Percentiles rank a stretch among this genome's conserved stretches.
These are phyloP conservation scores for Drosophila micromelanica DNA, from an alignment of 1,140 invertebrate species.

Conservation along the genomic window DNA sequence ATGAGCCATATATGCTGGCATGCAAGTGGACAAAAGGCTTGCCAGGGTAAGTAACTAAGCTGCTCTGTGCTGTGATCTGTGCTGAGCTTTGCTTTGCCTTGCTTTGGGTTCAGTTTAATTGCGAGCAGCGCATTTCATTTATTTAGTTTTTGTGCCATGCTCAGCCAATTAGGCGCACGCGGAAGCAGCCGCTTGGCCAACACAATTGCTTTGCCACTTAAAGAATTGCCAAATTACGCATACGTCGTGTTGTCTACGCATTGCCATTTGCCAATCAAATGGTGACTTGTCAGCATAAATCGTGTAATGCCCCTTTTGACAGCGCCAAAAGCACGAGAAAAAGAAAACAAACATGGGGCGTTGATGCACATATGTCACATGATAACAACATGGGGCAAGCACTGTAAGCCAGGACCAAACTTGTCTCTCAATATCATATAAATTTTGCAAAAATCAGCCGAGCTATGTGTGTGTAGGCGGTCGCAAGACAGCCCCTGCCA, in stretches of 20 bases:
- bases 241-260: conserved; percentile 65
- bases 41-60: conserved; percentile 23
- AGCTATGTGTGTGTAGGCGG: conserved; percentile 65
- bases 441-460: conserved; percentile 78
- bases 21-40: conserved; percentile 37
- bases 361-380: conserved; percentile 83
- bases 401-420: background rate
- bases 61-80: background rate
- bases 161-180: conserved; percentile 80
- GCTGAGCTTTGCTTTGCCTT: background rate
- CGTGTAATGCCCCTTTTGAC: background rate
- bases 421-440: conserved; percentile 53
- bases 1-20: background rate
- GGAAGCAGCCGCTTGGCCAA: conserved; percentile 64
- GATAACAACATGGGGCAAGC: conserved; percentile 76
- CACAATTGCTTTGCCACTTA: conserved; percentile 56
- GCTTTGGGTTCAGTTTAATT: conserved; percentile 62
- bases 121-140: conserved; percentile 41
- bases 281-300: conserved; percentile 73
- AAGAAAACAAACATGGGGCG: conserved; percentile 65
- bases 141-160: conserved; percentile 37
- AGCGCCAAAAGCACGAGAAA: too few relatives aligned
- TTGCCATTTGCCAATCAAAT: conserved; percentile 75
- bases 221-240: conserved; percentile 78
- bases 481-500: conserved; percentile 36